Base-by-base conservation (phyloP, 1,140 invertebrate species). In the Lepidurus apus region DNA sequence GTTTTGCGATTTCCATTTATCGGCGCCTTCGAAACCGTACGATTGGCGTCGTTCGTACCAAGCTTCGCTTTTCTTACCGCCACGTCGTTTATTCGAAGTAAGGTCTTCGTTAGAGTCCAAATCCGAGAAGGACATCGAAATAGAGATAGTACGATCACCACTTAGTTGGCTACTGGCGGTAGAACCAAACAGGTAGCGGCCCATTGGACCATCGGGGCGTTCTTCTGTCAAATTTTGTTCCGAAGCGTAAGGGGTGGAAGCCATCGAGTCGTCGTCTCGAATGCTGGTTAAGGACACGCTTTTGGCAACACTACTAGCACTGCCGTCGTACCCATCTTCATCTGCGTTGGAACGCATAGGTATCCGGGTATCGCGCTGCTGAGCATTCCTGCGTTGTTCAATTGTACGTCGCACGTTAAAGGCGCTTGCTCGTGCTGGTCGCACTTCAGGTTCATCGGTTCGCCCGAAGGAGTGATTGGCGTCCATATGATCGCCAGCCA, bases 11-110 rank as follows among this genome's bases (percentile, higher is more conserved):
- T 79, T 74, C 21, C 74, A 74, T 74, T 79, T 79, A 8, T 79
- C 78, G 78, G 78, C 78, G 13, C 73, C 78, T 75, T 79, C 78
- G 42, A 79, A 79, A n/a, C 78, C 78, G 78, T 79, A 79, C 0
- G 78, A 79, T 21, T 79, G 78, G 0, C 78, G 73, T 11, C 78
- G 73, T 21, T 79, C 78, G 73, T 79, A 79, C 78, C 78, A 79
- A 21, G 78, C 78, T 43, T 79, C 78, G 26, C 42, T 45, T 47
- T 74, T 75, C 34, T 79, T 79, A 17, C 26, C 73, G 1, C 78
- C 78, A 9, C 74, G 13, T 6, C 65, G 1, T 21, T 74, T 34
- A 8, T 8, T 78, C 7, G 65, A 74, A n/a, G 34, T 45, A 42
- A 47, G 34, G 21, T 79, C 78, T 24, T 43, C 75, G 21, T 26